Evolutionary conservation across 1,140 invertebrate species (phyloP), one percentile per base, ranked within the genome.

Genomic region (Campoletis sonorensis): DNA sequence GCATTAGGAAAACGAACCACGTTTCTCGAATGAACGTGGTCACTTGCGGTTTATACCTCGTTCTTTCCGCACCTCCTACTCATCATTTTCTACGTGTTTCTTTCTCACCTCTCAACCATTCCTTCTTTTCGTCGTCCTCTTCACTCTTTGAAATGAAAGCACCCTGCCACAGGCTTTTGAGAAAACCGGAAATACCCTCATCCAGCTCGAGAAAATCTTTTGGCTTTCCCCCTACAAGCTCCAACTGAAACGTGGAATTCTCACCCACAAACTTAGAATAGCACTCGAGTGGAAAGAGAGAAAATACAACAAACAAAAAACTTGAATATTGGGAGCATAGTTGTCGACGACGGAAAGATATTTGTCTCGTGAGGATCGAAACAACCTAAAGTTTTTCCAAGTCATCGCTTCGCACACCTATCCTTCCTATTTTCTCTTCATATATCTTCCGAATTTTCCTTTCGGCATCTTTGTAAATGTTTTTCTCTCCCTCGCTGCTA

Each of bases 121-220:
- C 13, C 40, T 73, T 10, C 21, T 10, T 8, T 23, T 23, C 1
- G 10, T 51, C 51, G 54, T 11, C 30, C 37, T 54, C 23, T 33
- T 64, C 79, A 27, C 13, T n/a, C 72, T 23, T 61, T 2, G 77
- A 16, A 23, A 68, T 26, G 77, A 64, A 75, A 11, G 23, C 61
- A 67, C 23, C n/a, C 18, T 67, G 23, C 23, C 3, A 27, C 4
- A 27, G 77, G 80, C 70, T 81, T 77, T 58, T 7, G 72, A 51
- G 64, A 70, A 77, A 70, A 70, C 72, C 72, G 73, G 64, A 77
- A 77, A 81, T 81, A 75, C 30, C 58, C 11, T 45, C 40, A 1
- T 1, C n/a, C n/a, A n/a, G n/a, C 40, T 13, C 40, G 40, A 45
- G 11, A 45, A 45, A 45, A 45, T 45, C 40, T 45, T 45, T 45